Evolutionary conservation across 2,888 invertebrate genomes (phyloP).

Genomic region (Strigamia maritima): DNA sequence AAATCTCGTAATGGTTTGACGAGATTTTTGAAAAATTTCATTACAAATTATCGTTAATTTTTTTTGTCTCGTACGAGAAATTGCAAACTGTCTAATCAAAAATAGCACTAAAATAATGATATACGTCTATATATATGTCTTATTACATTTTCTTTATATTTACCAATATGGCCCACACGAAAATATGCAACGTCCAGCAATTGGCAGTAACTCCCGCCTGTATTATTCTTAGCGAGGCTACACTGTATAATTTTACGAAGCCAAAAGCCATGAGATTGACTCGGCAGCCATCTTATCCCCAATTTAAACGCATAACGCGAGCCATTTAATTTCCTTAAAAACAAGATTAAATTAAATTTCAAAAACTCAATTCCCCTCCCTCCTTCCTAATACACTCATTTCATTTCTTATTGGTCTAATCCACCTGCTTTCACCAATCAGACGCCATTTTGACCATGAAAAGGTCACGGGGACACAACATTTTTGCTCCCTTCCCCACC

Average conservation of each 20-base stretch:
- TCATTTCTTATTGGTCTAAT: slow-evolving; percentile 14
- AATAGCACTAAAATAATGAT: too few relatives aligned
- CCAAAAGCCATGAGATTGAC: background rate
- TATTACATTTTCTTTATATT: too few relatives aligned
- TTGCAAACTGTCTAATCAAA: too few relatives aligned
- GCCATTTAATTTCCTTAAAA: slow-evolving; percentile 29
- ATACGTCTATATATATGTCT: too few relatives aligned
- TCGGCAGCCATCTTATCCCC: background rate
- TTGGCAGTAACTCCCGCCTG: background rate
- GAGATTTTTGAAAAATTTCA: too few relatives aligned
- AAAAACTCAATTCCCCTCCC: slow-evolving; percentile 1
- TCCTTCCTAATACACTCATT: background rate
- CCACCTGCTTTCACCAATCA: slow-evolving; percentile 32
- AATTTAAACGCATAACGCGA: background rate
- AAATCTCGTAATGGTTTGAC: too few relatives aligned
- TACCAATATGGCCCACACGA: background rate
- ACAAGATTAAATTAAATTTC: slow-evolving; percentile 34
- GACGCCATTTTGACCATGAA: slow-evolving; percentile 1
- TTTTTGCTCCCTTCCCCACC: slow-evolving; percentile 23
- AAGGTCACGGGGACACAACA: slow-evolving; percentile 18
- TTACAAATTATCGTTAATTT: too few relatives aligned
- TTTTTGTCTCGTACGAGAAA: too few relatives aligned
- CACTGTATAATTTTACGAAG: slow-evolving; percentile 17
- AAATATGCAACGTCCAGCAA: background rate
- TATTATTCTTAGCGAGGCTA: background rate